These are phyloP conservation scores for Stegophylla sp. DNA, from an alignment of 2,888 invertebrate species.

Conservation along the genomic window DNA sequence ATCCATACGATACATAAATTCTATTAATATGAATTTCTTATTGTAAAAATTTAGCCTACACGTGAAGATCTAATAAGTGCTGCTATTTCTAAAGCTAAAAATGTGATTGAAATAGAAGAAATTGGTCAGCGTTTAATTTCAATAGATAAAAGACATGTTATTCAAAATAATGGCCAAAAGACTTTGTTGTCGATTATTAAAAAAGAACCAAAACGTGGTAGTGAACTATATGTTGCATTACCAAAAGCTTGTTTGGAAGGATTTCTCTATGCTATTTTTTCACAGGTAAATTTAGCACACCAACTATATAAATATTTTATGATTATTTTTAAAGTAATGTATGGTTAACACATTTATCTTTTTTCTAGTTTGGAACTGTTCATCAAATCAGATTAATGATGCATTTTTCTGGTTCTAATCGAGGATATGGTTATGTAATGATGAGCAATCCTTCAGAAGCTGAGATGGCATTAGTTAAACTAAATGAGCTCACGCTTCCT, in stretches of 20 bases:
- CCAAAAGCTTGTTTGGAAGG: slow-evolving; percentile 53
- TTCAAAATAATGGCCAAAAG: slow-evolving; percentile 57
- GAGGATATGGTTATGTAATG: slow-evolving; percentile 54
- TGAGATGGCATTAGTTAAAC: slow-evolving; percentile 21
- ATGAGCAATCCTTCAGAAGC: slow-evolving; percentile 51
- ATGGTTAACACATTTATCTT: background rate
- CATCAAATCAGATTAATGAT: slow-evolving; percentile 54
- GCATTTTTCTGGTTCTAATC: slow-evolving; percentile 52
- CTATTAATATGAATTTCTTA: background rate
- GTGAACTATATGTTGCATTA: slow-evolving; percentile 51
- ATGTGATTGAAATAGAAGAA: slow-evolving; percentile 37
- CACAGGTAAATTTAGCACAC: slow-evolving; percentile 25
- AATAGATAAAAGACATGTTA: slow-evolving; percentile 43
- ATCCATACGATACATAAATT: background rate
- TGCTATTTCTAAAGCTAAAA: slow-evolving; percentile 39
- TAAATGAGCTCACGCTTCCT: slow-evolving; percentile 13
- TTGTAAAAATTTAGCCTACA: slow-evolving; percentile 23
- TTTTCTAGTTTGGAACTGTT: slow-evolving; percentile 41
- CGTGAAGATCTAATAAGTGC: slow-evolving; percentile 23
- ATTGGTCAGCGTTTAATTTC: slow-evolving; percentile 46
- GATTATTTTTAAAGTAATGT: background rate
- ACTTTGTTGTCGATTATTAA: slow-evolving; percentile 30
- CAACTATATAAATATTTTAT: background rate
- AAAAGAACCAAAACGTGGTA: slow-evolving; percentile 52
- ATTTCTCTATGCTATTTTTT: slow-evolving; percentile 46